Conservation (phyloP, 2,797 vertebrate genomes). For the Typhlichthys subterraneus region DNA sequence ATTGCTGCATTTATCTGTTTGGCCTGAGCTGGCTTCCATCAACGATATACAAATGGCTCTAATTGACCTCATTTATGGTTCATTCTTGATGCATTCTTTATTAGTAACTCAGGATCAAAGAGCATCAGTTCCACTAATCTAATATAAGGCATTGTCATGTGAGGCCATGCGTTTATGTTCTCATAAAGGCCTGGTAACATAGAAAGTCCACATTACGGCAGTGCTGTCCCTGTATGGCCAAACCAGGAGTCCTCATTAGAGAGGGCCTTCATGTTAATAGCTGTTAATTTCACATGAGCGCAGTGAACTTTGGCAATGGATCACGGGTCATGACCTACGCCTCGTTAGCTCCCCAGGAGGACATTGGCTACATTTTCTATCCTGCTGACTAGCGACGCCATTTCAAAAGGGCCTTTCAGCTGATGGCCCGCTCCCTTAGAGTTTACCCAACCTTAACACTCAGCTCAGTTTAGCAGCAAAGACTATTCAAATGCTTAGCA, state of each 20-base stretch:
- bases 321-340: conserved; percentile 61
- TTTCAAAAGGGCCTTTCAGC: conserved; percentile 60
- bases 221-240: conserved; percentile 40
- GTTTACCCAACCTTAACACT: conserved; percentile 78
- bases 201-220: conserved; percentile 51
- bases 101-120: no score
- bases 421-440: conserved; percentile 44
- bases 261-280: conserved; percentile 65
- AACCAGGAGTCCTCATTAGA: conserved; percentile 74
- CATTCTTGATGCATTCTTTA: no score
- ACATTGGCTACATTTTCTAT: conserved; percentile 58
- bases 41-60: no score
- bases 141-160: no score
- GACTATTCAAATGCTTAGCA: conserved; percentile 24
- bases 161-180: no score
- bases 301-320: conserved; percentile 52
- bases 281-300: conserved; percentile 75
- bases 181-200: conserved; percentile 9
- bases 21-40: no score
- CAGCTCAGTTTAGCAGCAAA: conserved; percentile 52
- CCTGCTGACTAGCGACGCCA: conserved; percentile 55
- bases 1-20: no score
- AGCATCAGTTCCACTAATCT: no score
- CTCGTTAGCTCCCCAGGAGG: conserved; percentile 69
- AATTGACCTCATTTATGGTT: no score